These are phyloP conservation scores for Cygnus atratus DNA, from an alignment of 2,113 vertebrate genomes.

Conservation along the genomic window DNA sequence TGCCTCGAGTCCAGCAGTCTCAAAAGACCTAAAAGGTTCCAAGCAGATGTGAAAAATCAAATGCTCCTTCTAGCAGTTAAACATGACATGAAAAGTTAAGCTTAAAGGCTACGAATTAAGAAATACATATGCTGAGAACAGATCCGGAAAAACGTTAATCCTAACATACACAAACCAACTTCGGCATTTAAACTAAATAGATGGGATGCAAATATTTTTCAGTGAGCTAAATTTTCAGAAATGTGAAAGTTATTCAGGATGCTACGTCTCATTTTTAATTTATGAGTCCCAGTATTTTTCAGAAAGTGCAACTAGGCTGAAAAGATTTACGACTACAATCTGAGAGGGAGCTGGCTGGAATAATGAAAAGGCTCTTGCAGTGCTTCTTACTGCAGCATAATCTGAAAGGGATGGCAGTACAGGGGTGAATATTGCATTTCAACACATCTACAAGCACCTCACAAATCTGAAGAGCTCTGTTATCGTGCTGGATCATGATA, in stretches of 20 bases:
- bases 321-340: background rate
- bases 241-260: background rate
- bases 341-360: background rate
- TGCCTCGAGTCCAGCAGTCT: background rate
- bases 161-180: background rate
- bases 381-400: background rate
- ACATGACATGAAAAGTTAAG: background rate
- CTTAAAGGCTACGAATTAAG: background rate
- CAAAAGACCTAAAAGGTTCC: background rate
- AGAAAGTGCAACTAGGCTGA: background rate
- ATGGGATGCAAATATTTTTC: background rate
- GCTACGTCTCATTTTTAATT: background rate
- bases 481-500: background rate
- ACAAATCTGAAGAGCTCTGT: background rate
- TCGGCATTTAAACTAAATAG: background rate
- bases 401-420: background rate
- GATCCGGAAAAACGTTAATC: background rate
- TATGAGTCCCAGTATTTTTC: background rate
- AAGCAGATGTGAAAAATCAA: constrained; percentile 39
- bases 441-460: background rate
- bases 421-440: background rate
- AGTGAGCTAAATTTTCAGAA: background rate
- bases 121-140: background rate
- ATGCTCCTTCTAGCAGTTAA: background rate
- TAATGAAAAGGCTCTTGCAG: background rate